Evolutionary conservation across 1,140 invertebrate genomes (phyloP).

Genomic region (Cyphomyrmex costatus): DNA sequence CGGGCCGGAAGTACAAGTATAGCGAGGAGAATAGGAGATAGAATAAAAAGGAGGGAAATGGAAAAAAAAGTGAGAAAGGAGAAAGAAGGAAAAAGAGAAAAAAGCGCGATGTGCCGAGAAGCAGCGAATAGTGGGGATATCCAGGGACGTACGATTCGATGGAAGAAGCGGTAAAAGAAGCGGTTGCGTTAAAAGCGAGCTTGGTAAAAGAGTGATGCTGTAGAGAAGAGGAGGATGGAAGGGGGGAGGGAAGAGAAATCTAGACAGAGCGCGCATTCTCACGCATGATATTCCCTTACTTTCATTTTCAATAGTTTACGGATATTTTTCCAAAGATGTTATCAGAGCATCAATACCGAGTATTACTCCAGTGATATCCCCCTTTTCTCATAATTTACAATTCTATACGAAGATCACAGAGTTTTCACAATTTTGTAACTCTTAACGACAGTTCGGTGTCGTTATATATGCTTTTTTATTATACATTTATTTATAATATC

Average conservation of each 20-base stretch:
- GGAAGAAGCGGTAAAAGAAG: conserved; percentile 63
- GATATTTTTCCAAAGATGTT: conserved; percentile 1
- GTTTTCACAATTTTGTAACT: too few relatives aligned
- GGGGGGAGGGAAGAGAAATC: conserved; percentile 17
- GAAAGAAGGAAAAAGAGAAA: conserved; percentile 75
- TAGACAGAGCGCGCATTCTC: conserved; percentile 68
- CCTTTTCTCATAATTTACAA: background rate
- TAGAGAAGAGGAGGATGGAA: conserved; percentile 1
- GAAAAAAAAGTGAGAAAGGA: conserved; percentile 73
- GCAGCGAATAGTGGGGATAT: conserved; percentile 73
- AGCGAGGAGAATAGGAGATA: conserved; percentile 62
- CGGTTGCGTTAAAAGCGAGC: conserved; percentile 65
- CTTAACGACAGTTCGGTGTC: too few relatives aligned
- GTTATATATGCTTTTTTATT: too few relatives aligned
- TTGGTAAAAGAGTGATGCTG: conserved; percentile 50
- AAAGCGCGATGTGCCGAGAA: conserved; percentile 80
- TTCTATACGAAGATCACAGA: background rate
- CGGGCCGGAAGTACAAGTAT: conserved; percentile 83
- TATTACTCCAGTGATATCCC: background rate
- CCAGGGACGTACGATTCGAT: conserved; percentile 75
- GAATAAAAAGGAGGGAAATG: background rate
- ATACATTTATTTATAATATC: too few relatives aligned
- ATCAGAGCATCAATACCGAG: background rate
- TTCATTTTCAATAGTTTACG: conserved; percentile 41
- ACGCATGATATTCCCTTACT: conserved; percentile 12